Evolutionary conservation across 92 coral and sea anemone genomes (phyloP).

Genomic region (Zoanthus sociatus): DNA sequence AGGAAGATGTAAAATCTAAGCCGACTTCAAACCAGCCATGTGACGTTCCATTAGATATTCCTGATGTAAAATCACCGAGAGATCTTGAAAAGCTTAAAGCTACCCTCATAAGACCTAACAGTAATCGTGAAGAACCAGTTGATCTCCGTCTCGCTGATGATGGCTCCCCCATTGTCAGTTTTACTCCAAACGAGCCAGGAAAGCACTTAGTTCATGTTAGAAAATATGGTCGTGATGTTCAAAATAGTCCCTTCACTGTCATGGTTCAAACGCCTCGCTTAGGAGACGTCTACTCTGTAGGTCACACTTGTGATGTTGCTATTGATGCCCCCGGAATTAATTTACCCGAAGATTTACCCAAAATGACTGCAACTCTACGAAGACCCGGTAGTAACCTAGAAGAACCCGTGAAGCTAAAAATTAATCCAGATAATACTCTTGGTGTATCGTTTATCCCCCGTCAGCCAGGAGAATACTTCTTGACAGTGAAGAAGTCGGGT

Average conservation of each 20-base stretch:
- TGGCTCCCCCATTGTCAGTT: conserved; percentile 88
- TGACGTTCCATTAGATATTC: conserved; percentile 65
- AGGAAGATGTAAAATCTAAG: conserved; percentile 37
- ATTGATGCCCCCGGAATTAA: conserved; percentile 70
- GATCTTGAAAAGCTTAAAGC: conserved; percentile 72
- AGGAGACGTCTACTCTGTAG: conserved; percentile 95
- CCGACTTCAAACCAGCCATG: conserved; percentile 47
- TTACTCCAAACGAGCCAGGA: conserved; percentile 95
- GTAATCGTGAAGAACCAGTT: conserved; percentile 87
- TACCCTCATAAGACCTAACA: conserved; percentile 87
- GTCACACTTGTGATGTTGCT: conserved; percentile 92
- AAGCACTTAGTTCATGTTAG: conserved; percentile 92
- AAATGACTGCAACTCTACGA: conserved; percentile 87
- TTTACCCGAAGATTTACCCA: conserved; percentile 80
- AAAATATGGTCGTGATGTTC: conserved; percentile 82
- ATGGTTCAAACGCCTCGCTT: conserved; percentile 97
- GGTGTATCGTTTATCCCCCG: conserved; percentile 95
- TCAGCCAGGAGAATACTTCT: conserved; percentile 93
- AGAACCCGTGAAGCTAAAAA: conserved; percentile 79
- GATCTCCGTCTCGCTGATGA: conserved; percentile 85
- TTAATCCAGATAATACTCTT: conserved; percentile 84
- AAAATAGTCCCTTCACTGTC: conserved; percentile 98
- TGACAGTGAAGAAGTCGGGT: conserved; percentile 83
- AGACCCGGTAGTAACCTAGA: conserved; percentile 94
- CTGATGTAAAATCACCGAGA: conserved; percentile 47